A percentile compares a stretch with the other conserved stretches of the same genome.
Evolutionary conservation across 2,797 vertebrate genomes (phyloP).

Genomic region (Lates japonicus): DNA sequence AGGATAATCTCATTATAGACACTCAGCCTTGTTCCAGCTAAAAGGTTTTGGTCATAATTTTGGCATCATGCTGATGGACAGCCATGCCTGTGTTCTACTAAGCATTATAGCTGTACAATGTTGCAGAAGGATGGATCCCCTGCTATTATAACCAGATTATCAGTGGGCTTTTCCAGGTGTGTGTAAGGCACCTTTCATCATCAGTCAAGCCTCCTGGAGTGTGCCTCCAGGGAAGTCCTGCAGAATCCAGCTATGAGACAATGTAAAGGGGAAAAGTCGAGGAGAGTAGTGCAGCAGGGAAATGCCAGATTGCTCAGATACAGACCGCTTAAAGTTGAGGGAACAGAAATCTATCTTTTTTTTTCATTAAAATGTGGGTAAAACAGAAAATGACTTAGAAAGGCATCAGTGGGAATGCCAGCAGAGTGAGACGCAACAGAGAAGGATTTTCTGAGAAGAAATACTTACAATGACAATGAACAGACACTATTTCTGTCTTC

Average conservation of each 20-base stretch:
- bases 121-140: not conserved
- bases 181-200: constrained; percentile 68
- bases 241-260: constrained; percentile 39
- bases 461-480: not conserved
- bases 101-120: not conserved
- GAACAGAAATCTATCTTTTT: not conserved
- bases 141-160: constrained; percentile 34
- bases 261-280: constrained; percentile 30
- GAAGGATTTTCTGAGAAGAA: constrained; percentile 8
- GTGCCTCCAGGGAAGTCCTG: constrained; percentile 54
- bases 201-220: constrained; percentile 40
- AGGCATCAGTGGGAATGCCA: not conserved
- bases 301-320: not conserved
- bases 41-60: constrained; percentile 51
- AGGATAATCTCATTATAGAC: constrained; percentile 39
- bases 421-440: not conserved
- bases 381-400: not conserved
- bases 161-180: constrained; percentile 10
- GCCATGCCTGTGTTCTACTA: not conserved
- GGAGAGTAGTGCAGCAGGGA: not conserved
- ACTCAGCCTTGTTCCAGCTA: constrained; percentile 26
- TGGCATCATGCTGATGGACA: constrained; percentile 22
- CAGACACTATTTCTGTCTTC: not conserved
- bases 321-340: not conserved
- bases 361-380: not conserved